phyloP scores from a whole-genome alignment of 2,888 invertebrate species.

The Meliscaeva auricollis region DNA sequence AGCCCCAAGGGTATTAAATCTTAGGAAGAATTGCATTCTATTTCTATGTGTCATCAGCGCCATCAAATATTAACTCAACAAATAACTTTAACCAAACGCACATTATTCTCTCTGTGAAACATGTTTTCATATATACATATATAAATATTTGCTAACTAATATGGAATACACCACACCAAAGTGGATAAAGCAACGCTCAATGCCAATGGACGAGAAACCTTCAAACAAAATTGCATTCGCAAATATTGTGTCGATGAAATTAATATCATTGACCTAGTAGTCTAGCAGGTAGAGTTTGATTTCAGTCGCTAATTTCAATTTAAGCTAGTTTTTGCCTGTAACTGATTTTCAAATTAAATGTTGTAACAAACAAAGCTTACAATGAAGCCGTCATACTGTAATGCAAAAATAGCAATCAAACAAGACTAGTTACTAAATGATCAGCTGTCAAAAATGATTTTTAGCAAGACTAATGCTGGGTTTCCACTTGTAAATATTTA shows the following conservation, averaged over 20 bases:
- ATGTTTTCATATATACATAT: constrained; percentile 10
- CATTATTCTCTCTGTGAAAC: not conserved
- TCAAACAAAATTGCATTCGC: constrained; percentile 46
- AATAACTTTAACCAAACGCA: constrained; percentile 28
- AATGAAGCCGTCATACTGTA: no score
- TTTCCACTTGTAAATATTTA: no score
- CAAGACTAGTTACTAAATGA: no score
- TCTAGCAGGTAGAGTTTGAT: not conserved
- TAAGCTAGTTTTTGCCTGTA: not conserved
- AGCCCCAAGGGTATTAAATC: not conserved
- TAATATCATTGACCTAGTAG: constrained; percentile 49
- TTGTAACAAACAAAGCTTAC: no score
- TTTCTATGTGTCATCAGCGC: not conserved
- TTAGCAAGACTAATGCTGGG: no score
- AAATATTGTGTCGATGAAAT: constrained; percentile 59
- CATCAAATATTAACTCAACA: constrained; percentile 41
- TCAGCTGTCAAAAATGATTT: no score
- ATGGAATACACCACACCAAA: constrained; percentile 27
- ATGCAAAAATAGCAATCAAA: no score
- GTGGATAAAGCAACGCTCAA: constrained; percentile 8
- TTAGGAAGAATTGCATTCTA: not conserved
- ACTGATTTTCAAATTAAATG: no score
- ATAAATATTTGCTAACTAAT: constrained; percentile 59
- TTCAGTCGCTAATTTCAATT: not conserved
- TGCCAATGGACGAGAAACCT: constrained; percentile 42